Percentiles rank a stretch among this genome's conserved stretches.
phyloP scores from a whole-genome alignment of 2,113 vertebrate genomes.

The Ivindomyrus marchei region DNA sequence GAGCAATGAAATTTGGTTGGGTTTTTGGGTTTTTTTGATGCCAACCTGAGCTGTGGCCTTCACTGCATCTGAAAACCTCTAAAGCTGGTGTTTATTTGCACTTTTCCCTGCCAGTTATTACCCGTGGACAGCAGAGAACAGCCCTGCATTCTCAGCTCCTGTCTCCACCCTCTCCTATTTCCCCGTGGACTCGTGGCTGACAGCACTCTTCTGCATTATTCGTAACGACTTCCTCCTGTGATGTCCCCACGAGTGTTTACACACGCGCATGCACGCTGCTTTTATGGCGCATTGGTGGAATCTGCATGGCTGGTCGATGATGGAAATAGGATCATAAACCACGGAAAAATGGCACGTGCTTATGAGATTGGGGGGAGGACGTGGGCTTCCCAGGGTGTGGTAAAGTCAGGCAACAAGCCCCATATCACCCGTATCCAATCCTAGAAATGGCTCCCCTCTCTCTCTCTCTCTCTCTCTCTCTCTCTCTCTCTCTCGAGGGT shows the following conservation, averaged over 20 bases:
- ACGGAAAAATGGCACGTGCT: background rate
- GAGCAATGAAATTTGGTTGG: background rate
- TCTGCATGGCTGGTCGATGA: background rate
- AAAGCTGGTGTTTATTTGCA: background rate
- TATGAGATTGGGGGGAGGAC: background rate
- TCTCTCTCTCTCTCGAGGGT: background rate
- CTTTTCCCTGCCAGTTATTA: background rate
- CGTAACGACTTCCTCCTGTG: background rate
- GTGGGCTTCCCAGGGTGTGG: background rate
- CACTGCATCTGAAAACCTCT: background rate
- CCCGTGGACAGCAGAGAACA: background rate
- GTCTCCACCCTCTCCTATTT: background rate
- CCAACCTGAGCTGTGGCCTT: background rate
- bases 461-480: too few relatives aligned
- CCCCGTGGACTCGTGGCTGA: background rate
- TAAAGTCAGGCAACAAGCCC: background rate
- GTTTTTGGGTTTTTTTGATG: background rate
- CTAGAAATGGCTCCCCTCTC: background rate
- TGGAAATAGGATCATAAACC: background rate
- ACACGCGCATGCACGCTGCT: background rate
- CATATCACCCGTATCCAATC: background rate
- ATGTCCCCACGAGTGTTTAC: background rate
- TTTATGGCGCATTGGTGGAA: background rate
- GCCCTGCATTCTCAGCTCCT: background rate
- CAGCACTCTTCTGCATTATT: background rate